Base-by-base conservation (phyloP, 1,140 invertebrate species). In the Spodoptera litura region DNA sequence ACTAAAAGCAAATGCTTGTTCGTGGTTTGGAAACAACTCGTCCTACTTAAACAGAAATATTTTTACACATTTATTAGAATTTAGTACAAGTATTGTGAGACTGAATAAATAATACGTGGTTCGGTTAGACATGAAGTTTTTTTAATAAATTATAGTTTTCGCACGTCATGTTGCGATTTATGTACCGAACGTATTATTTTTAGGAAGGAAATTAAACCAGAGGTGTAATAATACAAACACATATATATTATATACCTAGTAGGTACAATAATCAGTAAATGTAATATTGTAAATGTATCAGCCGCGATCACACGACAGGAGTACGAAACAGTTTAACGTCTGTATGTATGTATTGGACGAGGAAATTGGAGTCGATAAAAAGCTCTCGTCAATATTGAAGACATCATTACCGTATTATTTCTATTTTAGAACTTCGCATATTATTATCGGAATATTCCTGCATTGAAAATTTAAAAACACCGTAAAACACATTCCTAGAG, bases 351-450 rank as follows among this genome's bases (percentile, higher is more conserved):
- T 44, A 6, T 44, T 8, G 38, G 35, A 59, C 56, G 6, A 68
- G 49, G 25, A 68, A 52, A 68, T 13, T 13, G 25, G 49, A 68
- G 20, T 27, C 64, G 49, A 52, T 53, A 68, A 68, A 68, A 68
- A 27, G 9, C n/a, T 68, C 64, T n/a, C 64, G 52, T 52, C 49
- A 68, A 52, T 68, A 68, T 68, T 68, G 64, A 52, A 52, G 49
- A 20, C 20, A 68, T 68, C 20, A 49, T 68, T 68, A 68, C 52
- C 8, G 38, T 44, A 44, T 68, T 27, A 31, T 52, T 11, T 68
- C 20, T 68, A 68, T 68, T 68, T 68, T 27, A 44, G 64, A 68
- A 1, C 13, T n/a, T 9, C 38, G 3, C 38, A 6, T 9, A n/a
- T 52, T 52, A 6, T 68, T 25, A 53, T 68, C 49, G 61, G 49